Evolutionary conservation across 2,888 invertebrate genomes (phyloP), one percentile per base, ranked within the genome.

Genomic region (Campaea margaritaria): DNA sequence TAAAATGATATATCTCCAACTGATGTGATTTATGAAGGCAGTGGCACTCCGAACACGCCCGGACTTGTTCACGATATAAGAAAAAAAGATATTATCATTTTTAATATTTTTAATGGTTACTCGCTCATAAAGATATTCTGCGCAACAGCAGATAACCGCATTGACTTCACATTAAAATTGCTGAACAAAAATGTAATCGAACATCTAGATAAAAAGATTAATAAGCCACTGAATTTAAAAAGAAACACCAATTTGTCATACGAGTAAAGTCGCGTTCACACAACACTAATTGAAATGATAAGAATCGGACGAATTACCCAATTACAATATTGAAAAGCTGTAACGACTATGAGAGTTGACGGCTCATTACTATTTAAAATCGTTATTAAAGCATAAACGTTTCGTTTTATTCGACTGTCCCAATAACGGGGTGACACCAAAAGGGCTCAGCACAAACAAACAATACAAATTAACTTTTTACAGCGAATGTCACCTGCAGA

Each of bases 1-100:
- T 68, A 65, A 64, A 64, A 64, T 63, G 64, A 66, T 66, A 57
- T 53, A 66, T 68, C 68, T 66, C 58, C 54, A 42, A 57, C 58
- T 78, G 75, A 74, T 67, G 78, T 85, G 87, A 89, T 89, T 89
- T 89, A 88, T 85, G 79, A 75, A 74, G 78, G 76, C 83, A 80
- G 72, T 74, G 76, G 78, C 55, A 56, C 49, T 49, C 46, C 44
- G 60, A 72, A 78, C 78, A 79, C 74, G 78, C 81, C 79, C 77
- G 56, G 60, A 45, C 41, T 39, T 43, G 58, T 45, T 51, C 60
- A 31, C 57, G 64, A 64, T 65, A 58, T 10, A 31, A 42, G 31
- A 42, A 66, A 64, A 66, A 68, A 61, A 64, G 62, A 47, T 56
- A 39, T 42, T 57, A 62, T 54, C 47, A 51, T 44, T 51, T 59